Evolutionary conservation across 1,140 invertebrate species (phyloP).

Genomic region (Tribolium madens): DNA sequence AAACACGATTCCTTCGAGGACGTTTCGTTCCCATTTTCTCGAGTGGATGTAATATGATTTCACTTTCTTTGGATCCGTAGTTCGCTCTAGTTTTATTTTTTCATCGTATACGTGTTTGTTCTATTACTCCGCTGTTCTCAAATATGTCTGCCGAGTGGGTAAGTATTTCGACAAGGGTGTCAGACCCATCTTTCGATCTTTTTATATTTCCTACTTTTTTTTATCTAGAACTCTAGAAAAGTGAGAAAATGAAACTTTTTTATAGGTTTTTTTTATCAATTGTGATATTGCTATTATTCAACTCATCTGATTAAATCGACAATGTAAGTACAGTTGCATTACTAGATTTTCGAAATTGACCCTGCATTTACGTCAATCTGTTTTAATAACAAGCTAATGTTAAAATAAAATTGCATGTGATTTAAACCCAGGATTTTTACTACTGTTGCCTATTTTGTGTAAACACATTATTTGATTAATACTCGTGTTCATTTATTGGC

Average conservation of each 20-base stretch:
- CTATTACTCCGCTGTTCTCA: constrained; percentile 4
- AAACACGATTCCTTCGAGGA: background rate
- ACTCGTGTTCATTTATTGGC: background rate
- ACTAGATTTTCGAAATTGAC: too few relatives aligned
- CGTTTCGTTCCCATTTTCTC: constrained; percentile 2
- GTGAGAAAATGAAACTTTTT: background rate
- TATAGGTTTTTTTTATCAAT: too few relatives aligned
- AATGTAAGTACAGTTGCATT: too few relatives aligned
- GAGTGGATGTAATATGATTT: constrained; percentile 37
- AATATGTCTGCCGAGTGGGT: constrained; percentile 1
- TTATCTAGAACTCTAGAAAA: background rate
- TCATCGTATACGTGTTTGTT: constrained; percentile 14
- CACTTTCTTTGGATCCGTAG: constrained; percentile 2
- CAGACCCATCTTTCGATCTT: constrained; percentile 6
- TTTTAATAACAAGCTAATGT: background rate
- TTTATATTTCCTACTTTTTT: constrained; percentile 3
- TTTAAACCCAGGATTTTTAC: background rate
- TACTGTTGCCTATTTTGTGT: background rate
- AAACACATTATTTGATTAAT: background rate
- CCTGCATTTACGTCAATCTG: too few relatives aligned
- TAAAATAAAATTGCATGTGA: background rate
- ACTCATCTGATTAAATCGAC: too few relatives aligned
- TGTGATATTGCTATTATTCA: too few relatives aligned
- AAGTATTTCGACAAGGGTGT: background rate
- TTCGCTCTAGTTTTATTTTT: constrained; percentile 7